phyloP scores from a whole-genome alignment of 2,888 invertebrate genomes.

The Heteromurus nitidus region DNA sequence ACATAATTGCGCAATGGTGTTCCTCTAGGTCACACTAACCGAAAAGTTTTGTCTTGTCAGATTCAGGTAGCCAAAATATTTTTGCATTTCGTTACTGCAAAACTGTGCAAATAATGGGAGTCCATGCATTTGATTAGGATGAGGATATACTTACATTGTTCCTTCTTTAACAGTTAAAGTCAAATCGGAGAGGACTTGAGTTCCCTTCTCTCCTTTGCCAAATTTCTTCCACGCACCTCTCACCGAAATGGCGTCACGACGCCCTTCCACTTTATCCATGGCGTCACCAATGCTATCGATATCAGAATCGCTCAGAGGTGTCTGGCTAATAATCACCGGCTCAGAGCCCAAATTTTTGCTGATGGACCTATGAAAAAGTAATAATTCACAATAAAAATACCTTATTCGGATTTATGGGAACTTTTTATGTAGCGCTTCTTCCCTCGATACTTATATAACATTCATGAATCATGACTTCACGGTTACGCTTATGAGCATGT shows the following conservation, averaged over 20 bases:
- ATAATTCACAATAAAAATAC: not conserved
- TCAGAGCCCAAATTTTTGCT: slow-evolving; percentile 73
- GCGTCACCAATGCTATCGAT: slow-evolving; percentile 36
- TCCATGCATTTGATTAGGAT: not conserved
- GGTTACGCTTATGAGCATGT: not conserved
- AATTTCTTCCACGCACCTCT: slow-evolving; percentile 92
- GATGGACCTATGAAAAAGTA: slow-evolving; percentile 69
- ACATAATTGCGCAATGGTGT: too few relatives aligned
- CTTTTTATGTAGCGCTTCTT: not conserved
- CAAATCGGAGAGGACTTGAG: slow-evolving; percentile 90
- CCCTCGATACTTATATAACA: not conserved
- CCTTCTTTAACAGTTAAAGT: slow-evolving; percentile 96
- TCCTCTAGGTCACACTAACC: too few relatives aligned
- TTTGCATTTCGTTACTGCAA: not conserved
- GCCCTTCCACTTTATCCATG: slow-evolving; percentile 56
- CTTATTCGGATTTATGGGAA: not conserved
- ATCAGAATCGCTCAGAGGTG: slow-evolving; percentile 20
- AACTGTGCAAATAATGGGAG: not conserved
- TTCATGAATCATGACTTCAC: not conserved
- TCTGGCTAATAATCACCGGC: slow-evolving; percentile 51
- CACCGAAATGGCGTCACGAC: slow-evolving; percentile 84
- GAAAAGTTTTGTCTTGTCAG: too few relatives aligned
- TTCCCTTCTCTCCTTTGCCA: slow-evolving; percentile 89
- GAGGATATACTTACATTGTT: slow-evolving; percentile 86
- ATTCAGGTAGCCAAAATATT: not conserved